Percentiles rank a stretch among this genome's conserved stretches.
These are phyloP conservation scores for Sisyra nigra DNA, from an alignment of 2,888 invertebrate genomes.

Conservation along the genomic window DNA sequence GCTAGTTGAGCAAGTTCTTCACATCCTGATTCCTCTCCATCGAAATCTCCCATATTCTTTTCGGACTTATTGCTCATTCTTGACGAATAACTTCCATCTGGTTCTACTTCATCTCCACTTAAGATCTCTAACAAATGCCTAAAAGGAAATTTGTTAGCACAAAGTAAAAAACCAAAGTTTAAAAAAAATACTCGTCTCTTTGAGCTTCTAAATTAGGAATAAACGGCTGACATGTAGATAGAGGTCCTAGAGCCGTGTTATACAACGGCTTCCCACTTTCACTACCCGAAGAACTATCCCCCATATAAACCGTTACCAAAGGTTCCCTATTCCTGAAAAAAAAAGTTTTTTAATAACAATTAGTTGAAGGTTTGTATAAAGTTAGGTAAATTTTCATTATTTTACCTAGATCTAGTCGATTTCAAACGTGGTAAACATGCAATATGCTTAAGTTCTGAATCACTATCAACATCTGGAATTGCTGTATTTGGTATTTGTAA, in stretches of 20 bases:
- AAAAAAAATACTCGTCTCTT: slow-evolving; percentile 17
- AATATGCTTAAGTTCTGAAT: slow-evolving; percentile 19
- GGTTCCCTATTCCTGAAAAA: slow-evolving; percentile 15
- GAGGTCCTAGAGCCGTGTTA: slow-evolving; percentile 19
- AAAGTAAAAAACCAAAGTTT: slow-evolving; percentile 12
- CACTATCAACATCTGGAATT: slow-evolving; percentile 23
- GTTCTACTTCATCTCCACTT: slow-evolving; percentile 40
- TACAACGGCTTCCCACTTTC: slow-evolving; percentile 27
- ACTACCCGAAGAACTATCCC: slow-evolving; percentile 28
- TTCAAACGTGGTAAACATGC: slow-evolving; percentile 5
- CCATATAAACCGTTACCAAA: slow-evolving; percentile 23
- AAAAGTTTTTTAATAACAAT: slow-evolving; percentile 6
- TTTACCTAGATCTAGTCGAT: slow-evolving; percentile 1
- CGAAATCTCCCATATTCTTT: slow-evolving; percentile 88
- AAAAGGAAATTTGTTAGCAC: slow-evolving; percentile 12
- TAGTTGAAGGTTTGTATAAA: slow-evolving; percentile 4
- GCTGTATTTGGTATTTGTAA: slow-evolving; percentile 16
- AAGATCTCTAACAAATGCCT: slow-evolving; percentile 49
- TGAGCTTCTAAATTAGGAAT: slow-evolving; percentile 16
- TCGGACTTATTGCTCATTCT: slow-evolving; percentile 85
- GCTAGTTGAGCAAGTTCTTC: slow-evolving; percentile 67
- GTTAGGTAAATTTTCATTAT: slow-evolving; percentile 2
- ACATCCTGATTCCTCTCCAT: slow-evolving; percentile 77
- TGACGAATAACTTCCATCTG: slow-evolving; percentile 77
- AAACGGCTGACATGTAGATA: slow-evolving; percentile 20